Evolutionary conservation across 2,888 invertebrate species (phyloP).

Genomic region (Palloptera scutellata): DNA sequence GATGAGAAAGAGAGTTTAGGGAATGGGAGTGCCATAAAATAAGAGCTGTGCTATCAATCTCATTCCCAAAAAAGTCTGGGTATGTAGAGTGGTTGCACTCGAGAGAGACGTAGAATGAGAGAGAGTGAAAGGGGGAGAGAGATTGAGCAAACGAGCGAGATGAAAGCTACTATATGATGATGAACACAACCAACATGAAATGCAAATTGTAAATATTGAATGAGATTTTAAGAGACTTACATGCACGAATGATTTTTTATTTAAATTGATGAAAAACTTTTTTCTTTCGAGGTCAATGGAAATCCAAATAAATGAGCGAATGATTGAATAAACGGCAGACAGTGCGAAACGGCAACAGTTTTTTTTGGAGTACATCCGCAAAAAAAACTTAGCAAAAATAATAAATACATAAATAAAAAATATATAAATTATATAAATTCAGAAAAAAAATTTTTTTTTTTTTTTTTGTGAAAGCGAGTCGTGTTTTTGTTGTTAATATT

Average conservation of each 20-base stretch:
- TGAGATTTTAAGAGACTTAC: constrained; percentile 51
- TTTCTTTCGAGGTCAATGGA: too few relatives aligned
- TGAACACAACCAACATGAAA: constrained; percentile 38
- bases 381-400: not conserved
- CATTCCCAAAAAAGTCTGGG: too few relatives aligned
- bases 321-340: not conserved
- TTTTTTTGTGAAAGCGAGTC: not conserved
- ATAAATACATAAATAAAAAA: not conserved
- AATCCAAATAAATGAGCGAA: not conserved
- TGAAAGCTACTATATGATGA: constrained; percentile 31
- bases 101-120: too few relatives aligned
- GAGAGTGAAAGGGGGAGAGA: too few relatives aligned
- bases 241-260: constrained; percentile 40
- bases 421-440: not conserved
- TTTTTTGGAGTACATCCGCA: constrained; percentile 1
- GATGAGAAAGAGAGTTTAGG: constrained; percentile 12
- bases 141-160: too few relatives aligned
- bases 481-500: constrained; percentile 3
- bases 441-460: not conserved
- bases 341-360: not conserved
- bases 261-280: not conserved
- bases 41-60: too few relatives aligned
- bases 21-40: not conserved
- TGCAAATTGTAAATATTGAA: constrained; percentile 51
- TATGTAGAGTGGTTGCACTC: too few relatives aligned